phyloP scores from a whole-genome alignment of 2,797 vertebrate species.

The Nannoperca obscura region DNA sequence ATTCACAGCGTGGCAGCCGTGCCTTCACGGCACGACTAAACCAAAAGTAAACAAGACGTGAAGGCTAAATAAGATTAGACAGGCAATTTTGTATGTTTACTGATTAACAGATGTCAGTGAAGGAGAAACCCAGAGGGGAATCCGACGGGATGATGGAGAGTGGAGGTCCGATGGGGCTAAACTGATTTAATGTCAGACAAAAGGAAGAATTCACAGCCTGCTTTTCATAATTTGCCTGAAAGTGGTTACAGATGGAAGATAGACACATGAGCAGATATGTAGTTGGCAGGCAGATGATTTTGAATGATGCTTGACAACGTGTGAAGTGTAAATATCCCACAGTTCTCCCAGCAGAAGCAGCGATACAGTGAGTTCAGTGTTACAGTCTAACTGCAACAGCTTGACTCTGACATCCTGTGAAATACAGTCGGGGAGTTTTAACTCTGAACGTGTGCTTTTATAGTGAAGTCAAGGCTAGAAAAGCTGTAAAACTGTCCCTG shows the following conservation, averaged over 20 bases:
- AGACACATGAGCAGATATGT: slow-evolving; percentile 46
- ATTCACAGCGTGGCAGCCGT: slow-evolving; percentile 74
- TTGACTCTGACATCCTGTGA: slow-evolving; percentile 64
- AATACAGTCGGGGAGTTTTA: slow-evolving; percentile 55
- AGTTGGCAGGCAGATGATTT: slow-evolving; percentile 47
- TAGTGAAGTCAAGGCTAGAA: slow-evolving; percentile 46
- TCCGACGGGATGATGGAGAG: slow-evolving; percentile 31
- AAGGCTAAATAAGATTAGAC: slow-evolving; percentile 78
- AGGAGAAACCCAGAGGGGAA: slow-evolving; percentile 43
- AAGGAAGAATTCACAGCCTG: slow-evolving; percentile 45
- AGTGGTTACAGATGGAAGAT: slow-evolving; percentile 65
- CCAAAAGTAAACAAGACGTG: slow-evolving; percentile 79
- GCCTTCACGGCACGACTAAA: slow-evolving; percentile 64
- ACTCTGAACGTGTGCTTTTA: slow-evolving; percentile 58
- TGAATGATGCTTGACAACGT: slow-evolving; percentile 51
- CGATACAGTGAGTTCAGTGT: slow-evolving; percentile 56
- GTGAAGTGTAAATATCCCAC: slow-evolving; percentile 58
- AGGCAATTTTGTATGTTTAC: slow-evolving; percentile 78
- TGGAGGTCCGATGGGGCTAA: slow-evolving; percentile 15
- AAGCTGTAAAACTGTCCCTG: slow-evolving; percentile 64
- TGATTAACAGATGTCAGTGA: slow-evolving; percentile 71
- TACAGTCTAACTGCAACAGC: slow-evolving; percentile 66
- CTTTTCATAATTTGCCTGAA: slow-evolving; percentile 60
- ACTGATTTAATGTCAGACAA: slow-evolving; percentile 45
- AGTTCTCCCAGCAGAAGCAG: slow-evolving; percentile 47